These are phyloP conservation scores for Beris morrisii DNA, from an alignment of 2,888 invertebrate species.

Conservation along the genomic window DNA sequence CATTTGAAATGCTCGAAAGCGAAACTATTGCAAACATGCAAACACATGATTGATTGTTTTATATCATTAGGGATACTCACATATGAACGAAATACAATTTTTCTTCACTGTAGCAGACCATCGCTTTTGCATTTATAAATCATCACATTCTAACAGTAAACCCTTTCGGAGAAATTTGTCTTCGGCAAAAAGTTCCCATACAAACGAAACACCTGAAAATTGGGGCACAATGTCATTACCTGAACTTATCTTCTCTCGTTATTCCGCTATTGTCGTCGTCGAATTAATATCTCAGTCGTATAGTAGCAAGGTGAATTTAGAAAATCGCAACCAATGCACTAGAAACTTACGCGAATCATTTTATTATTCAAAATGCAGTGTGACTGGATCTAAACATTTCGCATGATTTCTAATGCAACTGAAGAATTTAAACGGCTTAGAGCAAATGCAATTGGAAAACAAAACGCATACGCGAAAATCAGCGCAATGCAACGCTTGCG, in stretches of 20 bases:
- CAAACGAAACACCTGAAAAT: conserved; percentile 17
- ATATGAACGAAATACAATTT: too few species aligned
- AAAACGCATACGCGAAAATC: conserved; percentile 2
- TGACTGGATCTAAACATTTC: conserved; percentile 10
- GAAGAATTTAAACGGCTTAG: neutral
- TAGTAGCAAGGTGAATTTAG: conserved; percentile 6
- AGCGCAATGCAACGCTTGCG: conserved; percentile 5
- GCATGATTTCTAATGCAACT: conserved; percentile 24
- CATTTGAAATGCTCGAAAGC: too few species aligned
- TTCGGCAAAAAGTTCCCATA: conserved; percentile 6
- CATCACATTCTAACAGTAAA: too few species aligned
- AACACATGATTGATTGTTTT: too few species aligned
- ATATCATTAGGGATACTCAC: too few species aligned
- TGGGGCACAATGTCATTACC: conserved; percentile 13
- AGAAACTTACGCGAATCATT: conserved; percentile 22
- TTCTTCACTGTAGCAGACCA: too few species aligned
- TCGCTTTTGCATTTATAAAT: too few species aligned
- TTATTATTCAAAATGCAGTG: conserved; percentile 27
- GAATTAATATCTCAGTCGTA: conserved; percentile 21
- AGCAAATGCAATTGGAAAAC: conserved; percentile 1
- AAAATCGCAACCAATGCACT: conserved; percentile 18
- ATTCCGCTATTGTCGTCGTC: conserved; percentile 16
- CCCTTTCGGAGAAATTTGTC: too few species aligned
- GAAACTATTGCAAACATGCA: too few species aligned
- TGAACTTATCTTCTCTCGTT: neutral